Evolutionary conservation across 2,797 vertebrate species (phyloP), one percentile per base, ranked within the genome.

Genomic region (Scarus forsteni): DNA sequence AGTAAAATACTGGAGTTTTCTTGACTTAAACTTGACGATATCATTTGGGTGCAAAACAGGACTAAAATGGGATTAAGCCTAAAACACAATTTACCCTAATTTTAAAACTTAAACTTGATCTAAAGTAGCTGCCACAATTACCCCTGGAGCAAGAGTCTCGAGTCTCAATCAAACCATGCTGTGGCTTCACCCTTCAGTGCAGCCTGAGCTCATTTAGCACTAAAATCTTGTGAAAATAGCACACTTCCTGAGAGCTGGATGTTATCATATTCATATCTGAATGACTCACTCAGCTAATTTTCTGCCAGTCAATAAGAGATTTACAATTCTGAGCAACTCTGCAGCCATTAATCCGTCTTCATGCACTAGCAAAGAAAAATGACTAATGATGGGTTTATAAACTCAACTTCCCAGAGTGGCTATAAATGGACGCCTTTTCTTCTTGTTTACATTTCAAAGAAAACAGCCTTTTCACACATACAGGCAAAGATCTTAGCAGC

Each of bases 281-380:
- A n/a, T 85, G 84, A 89, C 62, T 88, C 90, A 89, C 81, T 53
- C 39, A 35, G 65, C 80, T 81, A 80, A 89, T 89, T 83, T 78
- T 27, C 60, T 80, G 75, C 75, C 58, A 81, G 79, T 74, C 77
- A 66, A 68, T 85, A 77, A 72, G 68, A 85, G 62, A 79, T 87
- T 84, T 85, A 83, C 68, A 81, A 74, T 59, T 68, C 57, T 60
- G 44, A 13, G 44, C 27, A 44, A 61, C 77, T 64, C 68, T 61
- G 52, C 51, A 51, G 70, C 35, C 64, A 73, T 76, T 80, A 77
- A 72, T 82, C 77, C 78, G 69, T 53, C 66, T 68, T 70, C 44
- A 67, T 49, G 75, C 3, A 9, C 53, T 8, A 10, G n/a, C 5
- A 49, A 45, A 65, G 27, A 69, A 75, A 74, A 60, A 66, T 70